Conservation (phyloP, 2,113 vertebrate genomes). For the Piliocolobus tephrosceles region DNA sequence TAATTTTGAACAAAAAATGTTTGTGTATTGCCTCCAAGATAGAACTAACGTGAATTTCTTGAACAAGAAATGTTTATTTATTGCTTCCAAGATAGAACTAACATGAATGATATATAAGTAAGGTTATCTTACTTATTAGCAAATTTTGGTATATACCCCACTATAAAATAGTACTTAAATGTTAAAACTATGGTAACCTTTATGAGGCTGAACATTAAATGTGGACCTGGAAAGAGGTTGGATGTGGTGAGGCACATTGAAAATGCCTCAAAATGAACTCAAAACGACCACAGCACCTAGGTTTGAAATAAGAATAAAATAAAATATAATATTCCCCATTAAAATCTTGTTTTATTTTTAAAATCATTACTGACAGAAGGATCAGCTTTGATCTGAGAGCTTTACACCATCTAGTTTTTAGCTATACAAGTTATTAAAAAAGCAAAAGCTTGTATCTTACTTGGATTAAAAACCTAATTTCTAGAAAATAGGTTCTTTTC, state of each 20-base stretch:
- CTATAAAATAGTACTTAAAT: constrained; percentile 9
- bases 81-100: neutral
- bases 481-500: neutral
- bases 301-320: neutral
- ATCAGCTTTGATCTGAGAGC: neutral
- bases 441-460: neutral
- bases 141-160: neutral
- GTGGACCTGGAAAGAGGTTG: neutral
- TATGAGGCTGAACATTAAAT: constrained; percentile 5
- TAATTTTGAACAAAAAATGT: constrained; percentile 16
- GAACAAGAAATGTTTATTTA: neutral
- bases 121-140: neutral
- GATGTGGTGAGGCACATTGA: neutral
- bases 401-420: neutral
- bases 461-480: neutral
- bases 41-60: constrained; percentile 13
- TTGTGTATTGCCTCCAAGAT: neutral
- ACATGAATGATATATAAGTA: neutral
- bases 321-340: neutral
- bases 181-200: neutral
- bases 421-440: neutral
- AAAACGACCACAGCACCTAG: neutral
- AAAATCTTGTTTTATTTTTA: neutral
- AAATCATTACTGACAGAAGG: neutral
- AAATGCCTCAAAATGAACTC: neutral